Evolutionary conservation across 2,113 vertebrate genomes (phyloP).

Genomic region (Poeciliopsis occidentalis): DNA sequence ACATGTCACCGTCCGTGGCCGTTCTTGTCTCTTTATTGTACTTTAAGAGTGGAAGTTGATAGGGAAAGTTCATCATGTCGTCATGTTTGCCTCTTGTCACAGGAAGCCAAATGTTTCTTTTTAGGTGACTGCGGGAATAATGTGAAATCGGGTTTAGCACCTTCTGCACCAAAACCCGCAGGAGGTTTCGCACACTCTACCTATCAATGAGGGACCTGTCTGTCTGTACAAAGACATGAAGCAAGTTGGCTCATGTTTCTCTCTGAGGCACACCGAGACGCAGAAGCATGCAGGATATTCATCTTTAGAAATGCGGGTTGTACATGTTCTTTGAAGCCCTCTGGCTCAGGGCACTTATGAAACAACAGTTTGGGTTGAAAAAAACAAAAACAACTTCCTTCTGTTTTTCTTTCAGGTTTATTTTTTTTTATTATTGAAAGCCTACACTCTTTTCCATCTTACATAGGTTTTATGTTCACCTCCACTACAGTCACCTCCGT

Average conservation of each 20-base stretch:
- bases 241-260: not conserved
- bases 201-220: not conserved
- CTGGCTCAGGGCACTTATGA: not conserved
- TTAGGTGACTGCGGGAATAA: not conserved
- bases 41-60: not conserved
- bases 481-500: not conserved
- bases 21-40: fast-evolving
- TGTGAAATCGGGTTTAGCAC: conserved; percentile 56
- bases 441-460: conserved; percentile 27
- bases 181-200: conserved; percentile 26
- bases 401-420: not conserved
- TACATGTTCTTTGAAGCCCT: conserved; percentile 3
- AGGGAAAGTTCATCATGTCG: conserved; percentile 8
- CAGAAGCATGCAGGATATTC: conserved; percentile 6
- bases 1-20: fast-evolving
- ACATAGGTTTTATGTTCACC: not conserved
- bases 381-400: not conserved
- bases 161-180: conserved; percentile 62
- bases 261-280: not conserved
- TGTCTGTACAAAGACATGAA: not conserved
- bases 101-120: conserved; percentile 37
- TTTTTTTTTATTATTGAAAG: conserved; percentile 7
- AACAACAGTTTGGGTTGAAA: not conserved
- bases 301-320: not conserved
- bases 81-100: conserved; percentile 49